Conservation (phyloP, 2,113 vertebrate species). For the Thunnus maccoyii region DNA sequence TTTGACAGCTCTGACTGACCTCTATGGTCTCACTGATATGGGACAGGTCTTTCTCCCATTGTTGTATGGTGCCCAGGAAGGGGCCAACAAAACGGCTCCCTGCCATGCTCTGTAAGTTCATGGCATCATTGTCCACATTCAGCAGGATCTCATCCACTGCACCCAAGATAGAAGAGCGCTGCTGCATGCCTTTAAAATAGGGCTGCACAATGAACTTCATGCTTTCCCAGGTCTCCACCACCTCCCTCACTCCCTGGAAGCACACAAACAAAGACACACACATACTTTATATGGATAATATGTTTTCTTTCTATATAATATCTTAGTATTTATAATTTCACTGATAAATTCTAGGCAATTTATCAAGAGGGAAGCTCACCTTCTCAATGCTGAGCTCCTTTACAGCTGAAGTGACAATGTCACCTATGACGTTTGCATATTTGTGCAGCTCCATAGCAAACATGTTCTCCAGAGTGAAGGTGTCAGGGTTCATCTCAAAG, state of each 20-base stretch:
- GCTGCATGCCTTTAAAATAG: slow-evolving; percentile 91
- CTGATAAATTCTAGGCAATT: not conserved
- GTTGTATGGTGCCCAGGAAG: slow-evolving; percentile 89
- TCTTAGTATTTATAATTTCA: not conserved
- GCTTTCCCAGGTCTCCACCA: slow-evolving; percentile 93
- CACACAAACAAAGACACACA: slow-evolving; percentile 1
- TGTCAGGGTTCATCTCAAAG: slow-evolving; percentile 92
- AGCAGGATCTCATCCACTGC: slow-evolving; percentile 92
- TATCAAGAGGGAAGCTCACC: slow-evolving; percentile 74
- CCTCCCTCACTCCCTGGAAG: slow-evolving; percentile 91
- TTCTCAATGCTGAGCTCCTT: slow-evolving; percentile 97
- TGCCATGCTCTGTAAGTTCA: slow-evolving; percentile 93
- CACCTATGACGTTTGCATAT: slow-evolving; percentile 86
- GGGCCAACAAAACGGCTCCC: slow-evolving; percentile 94
- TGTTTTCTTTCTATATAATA: no score
- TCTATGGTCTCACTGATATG: slow-evolving; percentile 94
- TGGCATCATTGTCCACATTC: slow-evolving; percentile 91
- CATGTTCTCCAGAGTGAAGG: slow-evolving; percentile 96
- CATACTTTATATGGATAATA: not conserved
- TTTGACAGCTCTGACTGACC: slow-evolving; percentile 79
- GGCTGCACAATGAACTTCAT: slow-evolving; percentile 90
- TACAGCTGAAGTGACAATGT: slow-evolving; percentile 91
- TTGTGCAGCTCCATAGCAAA: slow-evolving; percentile 96
- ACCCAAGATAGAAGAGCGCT: slow-evolving; percentile 90
- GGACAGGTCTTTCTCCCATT: slow-evolving; percentile 93